These are phyloP conservation scores for Lepidochrysops patricia DNA, from an alignment of 2,888 invertebrate species.

Conservation along the genomic window DNA sequence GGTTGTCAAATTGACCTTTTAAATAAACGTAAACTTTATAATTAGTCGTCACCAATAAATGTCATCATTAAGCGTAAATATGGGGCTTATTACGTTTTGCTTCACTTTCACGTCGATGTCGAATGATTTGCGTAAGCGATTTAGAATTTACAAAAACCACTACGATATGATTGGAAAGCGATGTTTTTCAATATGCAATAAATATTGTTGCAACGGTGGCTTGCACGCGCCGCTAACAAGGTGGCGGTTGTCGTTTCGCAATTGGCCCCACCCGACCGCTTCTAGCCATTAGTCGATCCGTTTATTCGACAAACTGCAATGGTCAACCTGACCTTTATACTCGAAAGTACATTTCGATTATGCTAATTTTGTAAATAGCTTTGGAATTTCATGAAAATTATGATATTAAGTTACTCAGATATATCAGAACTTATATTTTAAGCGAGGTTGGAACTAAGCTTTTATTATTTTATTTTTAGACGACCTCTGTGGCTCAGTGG, in stretches of 20 bases:
- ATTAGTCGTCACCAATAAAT: conserved; percentile 22
- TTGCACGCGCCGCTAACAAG: conserved; percentile 66
- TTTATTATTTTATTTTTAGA: no score
- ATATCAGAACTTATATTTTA: no score
- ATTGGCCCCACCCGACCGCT: conserved; percentile 66
- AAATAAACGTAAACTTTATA: conserved; percentile 27
- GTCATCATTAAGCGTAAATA: conserved; percentile 26
- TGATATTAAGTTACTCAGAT: not conserved
- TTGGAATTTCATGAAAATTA: not conserved
- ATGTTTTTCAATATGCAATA: conserved; percentile 73
- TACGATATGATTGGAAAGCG: conserved; percentile 48
- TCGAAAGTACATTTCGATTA: conserved; percentile 2
- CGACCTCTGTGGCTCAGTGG: no score
- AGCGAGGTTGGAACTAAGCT: no score
- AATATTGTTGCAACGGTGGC: conserved; percentile 68
- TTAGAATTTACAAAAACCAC: conserved; percentile 29
- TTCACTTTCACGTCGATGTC: conserved; percentile 20
- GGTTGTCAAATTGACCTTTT: conserved; percentile 32
- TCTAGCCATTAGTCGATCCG: conserved; percentile 25
- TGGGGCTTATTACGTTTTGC: conserved; percentile 23
- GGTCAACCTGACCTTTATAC: conserved; percentile 3
- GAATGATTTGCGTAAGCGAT: conserved; percentile 12
- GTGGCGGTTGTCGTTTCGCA: conserved; percentile 65
- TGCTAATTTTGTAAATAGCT: not conserved
- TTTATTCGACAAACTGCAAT: conserved; percentile 10